Percentiles rank a stretch among this genome's conserved stretches.
phyloP scores from a whole-genome alignment of 1,140 invertebrate species.

The Panagrolaimus sp. region DNA sequence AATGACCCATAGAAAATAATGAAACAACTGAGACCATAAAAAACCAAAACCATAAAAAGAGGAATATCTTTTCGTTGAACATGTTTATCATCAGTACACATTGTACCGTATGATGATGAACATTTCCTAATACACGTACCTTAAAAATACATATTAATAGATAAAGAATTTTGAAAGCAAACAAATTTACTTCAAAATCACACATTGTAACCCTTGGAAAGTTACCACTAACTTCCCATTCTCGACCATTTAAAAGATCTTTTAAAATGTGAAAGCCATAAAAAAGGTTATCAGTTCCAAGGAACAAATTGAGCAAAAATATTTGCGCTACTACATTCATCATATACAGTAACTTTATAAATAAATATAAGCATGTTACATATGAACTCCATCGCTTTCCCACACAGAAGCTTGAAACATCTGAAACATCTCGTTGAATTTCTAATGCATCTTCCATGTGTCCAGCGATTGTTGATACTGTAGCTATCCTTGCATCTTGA shows the following conservation, averaged over 20 bases:
- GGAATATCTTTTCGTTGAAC: constrained; percentile 66
- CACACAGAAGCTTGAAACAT: constrained; percentile 42
- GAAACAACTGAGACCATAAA: constrained; percentile 63
- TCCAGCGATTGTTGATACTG: constrained; percentile 58
- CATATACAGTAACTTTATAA: constrained; percentile 64
- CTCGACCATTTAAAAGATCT: constrained; percentile 61
- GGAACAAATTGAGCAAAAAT: constrained; percentile 64
- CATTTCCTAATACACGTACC: constrained; percentile 57
- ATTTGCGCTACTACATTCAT: constrained; percentile 64
- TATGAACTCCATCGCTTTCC: constrained; percentile 64
- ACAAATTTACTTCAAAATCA: constrained; percentile 63
- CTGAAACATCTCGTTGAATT: constrained; percentile 54
- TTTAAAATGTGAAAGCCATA: constrained; percentile 63
- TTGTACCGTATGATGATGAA: constrained; percentile 62
- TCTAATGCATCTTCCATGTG: constrained; percentile 59
- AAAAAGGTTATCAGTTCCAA: constrained; percentile 63
- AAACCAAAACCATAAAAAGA: constrained; percentile 66
- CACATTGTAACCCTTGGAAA: constrained; percentile 65
- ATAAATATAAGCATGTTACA: constrained; percentile 62
- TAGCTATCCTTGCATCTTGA: constrained; percentile 54
- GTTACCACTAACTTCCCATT: constrained; percentile 61
- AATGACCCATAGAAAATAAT: constrained; percentile 60
- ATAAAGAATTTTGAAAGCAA: constrained; percentile 50
- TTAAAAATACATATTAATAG: constrained; percentile 25
- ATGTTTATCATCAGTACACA: constrained; percentile 65